Base-by-base conservation (phyloP, 2,888 invertebrate species). In the Eilema caniola region DNA sequence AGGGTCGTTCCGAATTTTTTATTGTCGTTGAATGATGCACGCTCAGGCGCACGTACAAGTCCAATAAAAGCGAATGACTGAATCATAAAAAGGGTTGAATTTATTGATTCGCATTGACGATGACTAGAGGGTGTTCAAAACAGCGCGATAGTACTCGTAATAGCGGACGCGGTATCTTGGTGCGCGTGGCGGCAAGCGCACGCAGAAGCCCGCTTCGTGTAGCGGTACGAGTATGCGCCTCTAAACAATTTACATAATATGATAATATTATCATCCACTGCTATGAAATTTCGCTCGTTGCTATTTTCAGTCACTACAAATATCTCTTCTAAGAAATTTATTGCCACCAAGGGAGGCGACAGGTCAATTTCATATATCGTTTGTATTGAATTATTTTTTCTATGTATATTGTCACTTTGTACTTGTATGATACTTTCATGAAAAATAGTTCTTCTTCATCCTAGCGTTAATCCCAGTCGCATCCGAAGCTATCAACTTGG, bases 11-110 rank as follows among this genome's bases (percentile, higher is more conserved):
- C 81, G 88, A 88, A 86, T 91, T 91, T 91, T 93, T 93, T 93
- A 93, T 90, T 89, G 88, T 82, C 86, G 78, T 83, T 80, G 90
- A 92, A 93, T 93, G 93, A 93, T 93, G 91, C 92, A 91, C 91
- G 89, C 88, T 88, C 86, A 85, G 88, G 86, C 87, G 86, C 92
- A 90, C 92, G 91, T 93, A 92, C 88, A 88, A 84, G 82, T 75
- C 83, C 88, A 91, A 94, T 95, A 94, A 94, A 94, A 93, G 76
- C 85, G 89, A 93, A 94, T 91, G 93, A 90, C 89, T 89, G 90
- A 91, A 92, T 93, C 92, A 89, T 94, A 94, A 93, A 94, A 93
- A 90, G 92, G 92, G 93, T 93, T 93, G 90, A 93, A 93, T 94
- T 93, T 93, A 94, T 94, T 93, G 93, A 93, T 92, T 93, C 90